phyloP scores from a whole-genome alignment of 2,888 invertebrate species.

The Cheilosia scutellata region DNA sequence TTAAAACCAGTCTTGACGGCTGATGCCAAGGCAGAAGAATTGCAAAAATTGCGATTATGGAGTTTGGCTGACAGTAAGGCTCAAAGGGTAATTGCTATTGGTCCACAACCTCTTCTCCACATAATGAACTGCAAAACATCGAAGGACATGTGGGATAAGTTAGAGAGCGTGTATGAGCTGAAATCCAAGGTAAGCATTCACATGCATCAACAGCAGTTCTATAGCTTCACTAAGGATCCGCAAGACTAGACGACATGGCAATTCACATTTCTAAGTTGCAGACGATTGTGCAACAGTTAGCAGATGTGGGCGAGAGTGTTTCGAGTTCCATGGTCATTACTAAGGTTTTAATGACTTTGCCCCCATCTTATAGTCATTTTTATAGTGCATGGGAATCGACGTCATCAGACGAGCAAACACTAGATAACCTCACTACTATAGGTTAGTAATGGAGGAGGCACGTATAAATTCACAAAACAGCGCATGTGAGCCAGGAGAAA shows the following conservation, averaged over 20 bases:
- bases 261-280: slow-evolving; percentile 67
- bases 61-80: too few relatives aligned
- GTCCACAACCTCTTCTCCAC: too few relatives aligned
- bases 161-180: slow-evolving; percentile 79
- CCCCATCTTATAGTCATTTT: slow-evolving; percentile 76
- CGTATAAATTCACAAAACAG: background rate
- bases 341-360: slow-evolving; percentile 77
- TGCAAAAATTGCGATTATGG: too few relatives aligned
- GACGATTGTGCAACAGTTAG: slow-evolving; percentile 58
- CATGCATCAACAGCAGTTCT: slow-evolving; percentile 79
- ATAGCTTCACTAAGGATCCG: slow-evolving; percentile 27
- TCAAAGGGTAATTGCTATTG: too few relatives aligned
- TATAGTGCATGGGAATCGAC: too few relatives aligned
- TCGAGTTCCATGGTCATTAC: slow-evolving; percentile 72
- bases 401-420: slow-evolving; percentile 71
- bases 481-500: background rate
- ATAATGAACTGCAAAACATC: slow-evolving; percentile 24
- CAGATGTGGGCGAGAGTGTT: slow-evolving; percentile 69
- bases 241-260: slow-evolving; percentile 43
- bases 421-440: slow-evolving; percentile 76
- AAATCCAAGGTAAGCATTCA: slow-evolving; percentile 79
- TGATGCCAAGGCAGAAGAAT: too few relatives aligned
- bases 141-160: slow-evolving; percentile 62
- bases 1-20: slow-evolving; percentile 28
- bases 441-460: slow-evolving; percentile 75